Evolutionary conservation across 2,797 vertebrate species (phyloP).

Genomic region (Telmatherina bonti): DNA sequence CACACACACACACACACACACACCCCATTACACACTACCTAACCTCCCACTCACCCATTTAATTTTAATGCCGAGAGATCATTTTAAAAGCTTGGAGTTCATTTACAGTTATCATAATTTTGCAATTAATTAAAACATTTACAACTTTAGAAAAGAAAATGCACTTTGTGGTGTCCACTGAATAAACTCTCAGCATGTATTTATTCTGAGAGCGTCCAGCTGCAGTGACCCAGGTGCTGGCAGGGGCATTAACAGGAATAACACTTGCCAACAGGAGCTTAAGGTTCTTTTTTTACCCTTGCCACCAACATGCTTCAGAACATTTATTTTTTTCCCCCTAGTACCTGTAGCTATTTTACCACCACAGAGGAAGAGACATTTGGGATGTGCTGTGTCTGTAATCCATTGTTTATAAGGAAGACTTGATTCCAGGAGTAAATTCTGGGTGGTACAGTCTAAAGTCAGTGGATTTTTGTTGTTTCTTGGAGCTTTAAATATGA

Average conservation of each 20-base stretch:
- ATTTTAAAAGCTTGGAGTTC: conserved; percentile 28
- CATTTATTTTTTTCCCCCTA: background rate
- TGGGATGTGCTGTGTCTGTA: background rate
- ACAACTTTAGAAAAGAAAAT: conserved; percentile 33
- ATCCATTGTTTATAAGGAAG: background rate
- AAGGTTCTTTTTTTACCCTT: conserved; percentile 11
- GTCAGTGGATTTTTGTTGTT: conserved; percentile 5
- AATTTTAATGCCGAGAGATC: no score
- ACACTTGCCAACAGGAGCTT: background rate
- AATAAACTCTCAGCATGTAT: conserved; percentile 16
- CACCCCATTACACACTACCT: no score
- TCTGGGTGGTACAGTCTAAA: background rate
- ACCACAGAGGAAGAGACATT: background rate
- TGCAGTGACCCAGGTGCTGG: conserved; percentile 11
- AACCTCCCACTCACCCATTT: no score
- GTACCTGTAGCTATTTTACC: conserved; percentile 1
- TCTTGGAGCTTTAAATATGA: conserved; percentile 25
- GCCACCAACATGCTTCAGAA: background rate
- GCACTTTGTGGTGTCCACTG: conserved; percentile 22
- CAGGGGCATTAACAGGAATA: conserved; percentile 6
- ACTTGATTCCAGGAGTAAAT: conserved; percentile 5
- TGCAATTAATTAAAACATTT: conserved; percentile 13
- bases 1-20: no score
- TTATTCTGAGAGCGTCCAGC: conserved; percentile 4
- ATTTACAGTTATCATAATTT: conserved; percentile 42